phyloP scores from a whole-genome alignment of 1,140 invertebrate genomes.

The Aphelinus certus region DNA sequence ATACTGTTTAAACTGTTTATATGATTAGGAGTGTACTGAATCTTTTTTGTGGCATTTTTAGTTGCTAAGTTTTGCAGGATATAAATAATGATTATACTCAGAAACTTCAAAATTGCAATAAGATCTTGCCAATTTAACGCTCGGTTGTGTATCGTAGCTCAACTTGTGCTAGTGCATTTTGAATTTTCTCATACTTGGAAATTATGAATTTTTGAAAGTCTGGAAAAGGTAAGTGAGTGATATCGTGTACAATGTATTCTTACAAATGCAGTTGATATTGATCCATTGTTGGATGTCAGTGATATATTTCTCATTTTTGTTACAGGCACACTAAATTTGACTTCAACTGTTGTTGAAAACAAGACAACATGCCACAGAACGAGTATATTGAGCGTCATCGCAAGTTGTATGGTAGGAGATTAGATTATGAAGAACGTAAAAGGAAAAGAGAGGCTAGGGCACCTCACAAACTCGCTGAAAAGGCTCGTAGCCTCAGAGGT shows the following conservation, averaged over 20 bases:
- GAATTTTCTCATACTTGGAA: neutral
- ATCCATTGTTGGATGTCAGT: neutral
- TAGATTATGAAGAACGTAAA: constrained; percentile 98
- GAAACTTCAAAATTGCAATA: constrained; percentile 32
- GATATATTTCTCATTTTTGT: constrained; percentile 14
- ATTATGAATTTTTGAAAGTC: constrained; percentile 22
- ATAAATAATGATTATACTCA: constrained; percentile 20
- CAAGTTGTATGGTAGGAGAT: constrained; percentile 93
- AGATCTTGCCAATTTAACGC: neutral
- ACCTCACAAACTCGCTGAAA: constrained; percentile 88
- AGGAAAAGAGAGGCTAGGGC: constrained; percentile 94
- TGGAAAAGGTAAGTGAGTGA: constrained; percentile 38
- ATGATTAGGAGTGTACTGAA: too few relatives aligned
- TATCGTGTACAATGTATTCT: constrained; percentile 41
- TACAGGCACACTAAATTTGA: constrained; percentile 7
- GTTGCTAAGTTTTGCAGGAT: neutral
- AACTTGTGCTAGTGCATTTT: constrained; percentile 19
- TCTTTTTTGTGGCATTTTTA: too few relatives aligned
- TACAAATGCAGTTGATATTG: too few relatives aligned
- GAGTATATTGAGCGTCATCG: constrained; percentile 98
- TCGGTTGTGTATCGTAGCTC: neutral
- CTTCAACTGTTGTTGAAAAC: constrained; percentile 5
- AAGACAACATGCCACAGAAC: constrained; percentile 94
- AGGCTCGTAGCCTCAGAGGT: constrained; percentile 91
- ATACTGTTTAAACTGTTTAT: too few relatives aligned